Evolutionary conservation across 2,888 invertebrate species (phyloP), one percentile per base, ranked within the genome.

Genomic region (Tenthredo notha): DNA sequence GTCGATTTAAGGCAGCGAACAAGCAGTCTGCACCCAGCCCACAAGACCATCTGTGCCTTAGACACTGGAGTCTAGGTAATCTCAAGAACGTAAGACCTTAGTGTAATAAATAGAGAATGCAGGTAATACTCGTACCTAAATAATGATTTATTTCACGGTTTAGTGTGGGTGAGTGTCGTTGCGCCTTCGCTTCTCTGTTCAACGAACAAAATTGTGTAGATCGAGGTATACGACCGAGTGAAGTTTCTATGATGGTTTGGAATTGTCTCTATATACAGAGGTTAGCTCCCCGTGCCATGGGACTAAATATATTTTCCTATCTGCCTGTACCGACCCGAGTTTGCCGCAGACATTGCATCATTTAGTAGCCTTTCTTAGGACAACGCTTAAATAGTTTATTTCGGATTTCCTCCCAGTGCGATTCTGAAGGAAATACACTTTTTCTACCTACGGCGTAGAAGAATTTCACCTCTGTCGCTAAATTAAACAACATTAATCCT

Each of bases 361-460:
- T 80, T 80, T 80, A 80, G 61, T 80, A 61, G 80, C 50, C 37
- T 40, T 80, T 61, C 80, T 80, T 61, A 40, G 80, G 80, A 80
- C 21, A 21, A 61, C 33, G 80, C 50, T 61, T 80, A 80, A 80
- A 80, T 80, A 61, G 61, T 80, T 80, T 80, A 80, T 80, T 61
- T 61, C 58, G 61, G 25, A 80, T 80, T 80, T 80, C 40, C 80
- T 58, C 18, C 21, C 50, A 21, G 37, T 33, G 33, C 18, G 67
- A 18, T 33, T 67, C 67, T 67, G 67, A 4, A 67, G 33, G 29
- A 18, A 67, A 67, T 29, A 67, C 10, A 33, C 29, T 29, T 67
- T 67, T 67, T 33, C 12, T 18, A 61, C 0, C 21, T 25, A 61
- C 61, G 10, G 21, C 12, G 25, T 61, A 4, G 10, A 12, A 18